These are phyloP conservation scores for Camponotus floridanus DNA, from an alignment of 1,140 invertebrate genomes.

Conservation along the genomic window DNA sequence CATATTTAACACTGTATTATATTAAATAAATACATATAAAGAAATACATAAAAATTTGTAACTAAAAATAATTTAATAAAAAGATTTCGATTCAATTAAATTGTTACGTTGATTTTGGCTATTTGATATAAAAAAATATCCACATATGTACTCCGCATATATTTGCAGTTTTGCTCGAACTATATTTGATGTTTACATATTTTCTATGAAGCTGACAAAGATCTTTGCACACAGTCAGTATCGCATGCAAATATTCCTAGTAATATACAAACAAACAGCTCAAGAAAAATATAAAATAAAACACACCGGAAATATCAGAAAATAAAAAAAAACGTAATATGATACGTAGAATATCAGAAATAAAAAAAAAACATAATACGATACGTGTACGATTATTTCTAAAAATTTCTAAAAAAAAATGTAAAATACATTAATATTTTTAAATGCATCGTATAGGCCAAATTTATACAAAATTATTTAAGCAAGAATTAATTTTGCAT, in stretches of 20 bases:
- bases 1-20: no score
- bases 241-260: neutral
- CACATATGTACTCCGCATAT: neutral
- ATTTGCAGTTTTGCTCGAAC: neutral
- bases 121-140: neutral
- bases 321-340: no score
- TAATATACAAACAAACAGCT: slow-evolving; percentile 13
- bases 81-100: neutral
- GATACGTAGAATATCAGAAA: neutral
- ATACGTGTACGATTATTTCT: neutral
- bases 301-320: neutral
- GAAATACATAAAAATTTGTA: neutral
- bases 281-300: slow-evolving; percentile 17
- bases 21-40: neutral
- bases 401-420: no score
- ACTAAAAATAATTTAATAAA: neutral
- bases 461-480: no score
- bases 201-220: slow-evolving; percentile 3
- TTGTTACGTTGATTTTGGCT: neutral
- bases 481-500: no score
- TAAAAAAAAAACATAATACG: no score
- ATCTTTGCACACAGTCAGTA: neutral
- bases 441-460: neutral
- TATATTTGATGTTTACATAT: slow-evolving; percentile 11
- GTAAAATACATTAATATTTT: neutral